These are phyloP conservation scores for Morus bassanus DNA, from an alignment of 2,797 vertebrate species.

Conservation along the genomic window DNA sequence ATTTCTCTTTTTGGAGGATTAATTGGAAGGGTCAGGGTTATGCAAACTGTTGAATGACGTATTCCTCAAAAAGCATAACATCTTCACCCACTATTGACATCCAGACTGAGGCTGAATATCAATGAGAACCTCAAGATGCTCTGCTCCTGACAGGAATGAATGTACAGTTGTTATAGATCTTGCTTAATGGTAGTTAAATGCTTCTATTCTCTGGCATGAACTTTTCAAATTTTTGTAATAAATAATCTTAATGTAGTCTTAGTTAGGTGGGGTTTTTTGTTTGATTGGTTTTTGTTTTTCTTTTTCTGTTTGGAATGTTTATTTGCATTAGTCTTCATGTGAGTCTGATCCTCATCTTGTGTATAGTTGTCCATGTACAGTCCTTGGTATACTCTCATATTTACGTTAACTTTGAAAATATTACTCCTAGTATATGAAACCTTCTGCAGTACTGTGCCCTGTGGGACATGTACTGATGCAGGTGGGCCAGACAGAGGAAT, in stretches of 20 bases:
- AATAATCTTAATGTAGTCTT: not conserved
- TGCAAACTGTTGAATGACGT: not conserved
- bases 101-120: not conserved
- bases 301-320: not conserved
- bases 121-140: not conserved
- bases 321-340: not conserved
- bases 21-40: not conserved
- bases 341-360: not conserved
- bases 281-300: rapidly evolving
- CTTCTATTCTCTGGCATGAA: not conserved
- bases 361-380: rapidly evolving
- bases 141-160: not conserved
- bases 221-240: not conserved
- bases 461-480: not conserved
- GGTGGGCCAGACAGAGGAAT: not conserved
- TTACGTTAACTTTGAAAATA: not conserved
- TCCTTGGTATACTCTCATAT: not conserved
- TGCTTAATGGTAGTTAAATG: not conserved
- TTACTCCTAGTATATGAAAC: not conserved
- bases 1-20: not conserved
- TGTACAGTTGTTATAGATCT: not conserved
- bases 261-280: not conserved
- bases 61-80: not conserved
- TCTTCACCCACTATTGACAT: not conserved
- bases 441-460: not conserved